Evolutionary conservation across 1,140 invertebrate species (phyloP).

Genomic region (Eueides isabella): DNA sequence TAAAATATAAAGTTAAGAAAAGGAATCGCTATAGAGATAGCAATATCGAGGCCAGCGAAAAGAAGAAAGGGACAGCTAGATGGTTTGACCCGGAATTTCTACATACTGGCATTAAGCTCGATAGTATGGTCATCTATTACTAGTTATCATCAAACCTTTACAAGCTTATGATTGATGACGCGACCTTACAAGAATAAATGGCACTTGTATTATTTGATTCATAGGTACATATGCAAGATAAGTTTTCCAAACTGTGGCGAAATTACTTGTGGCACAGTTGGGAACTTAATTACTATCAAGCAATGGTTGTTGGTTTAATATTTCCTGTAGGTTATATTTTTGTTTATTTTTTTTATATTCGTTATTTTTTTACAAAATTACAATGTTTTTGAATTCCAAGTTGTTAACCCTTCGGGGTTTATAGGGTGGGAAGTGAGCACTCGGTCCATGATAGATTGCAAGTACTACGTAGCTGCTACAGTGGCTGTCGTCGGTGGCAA

Average conservation of each 20-base stretch:
- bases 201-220: background rate
- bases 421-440: no score
- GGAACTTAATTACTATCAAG: no score
- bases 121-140: conserved; percentile 23
- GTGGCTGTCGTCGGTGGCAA: no score
- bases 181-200: background rate
- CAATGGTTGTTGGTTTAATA: background rate
- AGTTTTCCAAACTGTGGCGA: no score
- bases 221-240: background rate
- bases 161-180: conserved; percentile 23
- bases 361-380: no score
- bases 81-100: conserved; percentile 17
- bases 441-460: no score
- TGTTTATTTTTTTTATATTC: no score
- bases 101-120: conserved; percentile 9
- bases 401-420: no score
- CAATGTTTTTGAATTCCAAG: no score
- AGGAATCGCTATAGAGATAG: conserved; percentile 18
- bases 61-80: conserved; percentile 2
- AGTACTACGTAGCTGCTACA: no score
- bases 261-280: background rate
- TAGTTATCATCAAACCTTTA: conserved; percentile 22
- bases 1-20: background rate
- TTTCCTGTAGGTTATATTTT: background rate
- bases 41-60: background rate